Percentiles rank a stretch among this genome's conserved stretches.
phyloP scores from a whole-genome alignment of 2,797 vertebrate species.

The Apogon hyalosoma region DNA sequence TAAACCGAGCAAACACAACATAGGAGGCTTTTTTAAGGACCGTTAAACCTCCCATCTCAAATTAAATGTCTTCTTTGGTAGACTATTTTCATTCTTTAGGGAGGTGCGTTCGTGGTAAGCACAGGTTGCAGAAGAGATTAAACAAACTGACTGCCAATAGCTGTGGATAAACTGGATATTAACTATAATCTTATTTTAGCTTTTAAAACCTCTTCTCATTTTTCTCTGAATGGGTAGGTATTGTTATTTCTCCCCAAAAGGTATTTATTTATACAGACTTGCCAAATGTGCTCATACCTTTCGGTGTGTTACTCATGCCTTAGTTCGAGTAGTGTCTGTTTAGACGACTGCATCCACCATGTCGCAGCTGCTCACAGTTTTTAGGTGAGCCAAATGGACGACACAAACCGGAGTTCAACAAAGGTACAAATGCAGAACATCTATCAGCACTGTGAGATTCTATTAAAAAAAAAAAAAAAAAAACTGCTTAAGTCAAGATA shows the following conservation, averaged over 20 bases:
- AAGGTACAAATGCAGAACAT: conserved; percentile 6
- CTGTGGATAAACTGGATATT: conserved; percentile 40
- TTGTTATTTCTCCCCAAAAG: conserved; percentile 9
- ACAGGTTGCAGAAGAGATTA: conserved; percentile 46
- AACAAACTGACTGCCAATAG: conserved; percentile 29
- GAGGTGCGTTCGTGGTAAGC: conserved; percentile 30
- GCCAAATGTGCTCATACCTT: not conserved
- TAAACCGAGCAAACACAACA: conserved; percentile 74
- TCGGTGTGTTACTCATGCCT: not conserved
- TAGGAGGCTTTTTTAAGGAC: conserved; percentile 62
- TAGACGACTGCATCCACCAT: conserved; percentile 34
- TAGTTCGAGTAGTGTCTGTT: conserved; percentile 24
- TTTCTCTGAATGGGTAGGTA: conserved; percentile 10
- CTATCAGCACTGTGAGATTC: not conserved
- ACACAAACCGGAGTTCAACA: conserved; percentile 22
- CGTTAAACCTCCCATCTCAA: conserved; percentile 72
- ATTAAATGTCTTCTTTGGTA: conserved; percentile 70
- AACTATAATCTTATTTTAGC: conserved; percentile 19
- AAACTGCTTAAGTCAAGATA: too few species aligned
- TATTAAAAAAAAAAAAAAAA: too few species aligned
- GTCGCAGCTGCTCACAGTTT: conserved; percentile 47
- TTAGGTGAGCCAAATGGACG: conserved; percentile 44
- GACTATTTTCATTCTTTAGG: conserved; percentile 43
- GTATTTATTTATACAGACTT: not conserved
- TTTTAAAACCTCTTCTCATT: not conserved